phyloP scores from a whole-genome alignment of 2,888 invertebrate genomes.

The Meghimatium bilineatum region DNA sequence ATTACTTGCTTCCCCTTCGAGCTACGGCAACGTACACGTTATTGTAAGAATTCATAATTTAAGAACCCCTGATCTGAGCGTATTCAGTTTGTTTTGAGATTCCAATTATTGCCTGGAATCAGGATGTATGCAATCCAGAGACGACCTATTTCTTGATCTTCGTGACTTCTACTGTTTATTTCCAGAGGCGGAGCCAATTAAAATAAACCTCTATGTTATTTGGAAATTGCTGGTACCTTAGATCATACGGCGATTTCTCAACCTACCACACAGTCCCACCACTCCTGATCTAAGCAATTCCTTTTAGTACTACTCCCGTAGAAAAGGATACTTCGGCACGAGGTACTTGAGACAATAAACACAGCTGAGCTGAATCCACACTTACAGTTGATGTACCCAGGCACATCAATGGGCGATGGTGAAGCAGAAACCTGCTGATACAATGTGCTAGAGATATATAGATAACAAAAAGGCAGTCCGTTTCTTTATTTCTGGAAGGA shows the following conservation, averaged over 20 bases:
- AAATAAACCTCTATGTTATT: constrained; percentile 13
- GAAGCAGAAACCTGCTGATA: no score
- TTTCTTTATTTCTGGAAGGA: no score
- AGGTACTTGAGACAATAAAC: neutral
- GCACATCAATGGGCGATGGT: no score
- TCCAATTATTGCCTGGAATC: constrained; percentile 11
- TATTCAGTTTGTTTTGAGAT: neutral
- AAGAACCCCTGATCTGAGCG: neutral
- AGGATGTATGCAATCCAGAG: neutral
- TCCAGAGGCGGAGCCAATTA: constrained; percentile 7
- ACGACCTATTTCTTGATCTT: neutral
- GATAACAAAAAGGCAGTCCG: no score
- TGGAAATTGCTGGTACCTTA: neutral
- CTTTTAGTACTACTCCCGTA: neutral
- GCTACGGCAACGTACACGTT: no score
- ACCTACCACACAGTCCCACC: neutral
- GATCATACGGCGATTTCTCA: neutral
- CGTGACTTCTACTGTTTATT: neutral
- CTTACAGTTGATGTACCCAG: no score
- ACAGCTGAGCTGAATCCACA: constrained; percentile 1
- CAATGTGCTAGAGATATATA: no score
- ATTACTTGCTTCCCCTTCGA: no score
- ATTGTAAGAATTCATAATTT: no score
- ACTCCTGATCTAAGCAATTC: no score
- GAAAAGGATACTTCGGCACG: neutral